Evolutionary conservation across 1,140 invertebrate species (phyloP), one percentile per base, ranked within the genome.

Genomic region (Drosophila nasuta): DNA sequence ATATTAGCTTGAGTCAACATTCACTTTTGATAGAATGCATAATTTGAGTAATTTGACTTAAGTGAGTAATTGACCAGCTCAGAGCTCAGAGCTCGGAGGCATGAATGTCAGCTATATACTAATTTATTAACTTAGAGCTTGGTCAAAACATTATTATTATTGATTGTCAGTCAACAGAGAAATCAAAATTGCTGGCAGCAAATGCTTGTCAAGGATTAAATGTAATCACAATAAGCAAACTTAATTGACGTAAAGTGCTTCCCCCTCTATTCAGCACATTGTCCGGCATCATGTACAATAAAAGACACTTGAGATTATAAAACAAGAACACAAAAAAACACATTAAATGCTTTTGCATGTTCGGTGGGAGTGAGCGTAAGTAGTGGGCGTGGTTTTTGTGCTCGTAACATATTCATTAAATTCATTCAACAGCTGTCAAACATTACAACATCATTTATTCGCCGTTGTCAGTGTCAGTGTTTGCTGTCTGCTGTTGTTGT

Each of bases 231-330:
- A 59, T 66, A 71, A 79, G 82, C 70, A 79, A 79, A 70, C 72
- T 82, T 82, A 87, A 86, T 79, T 86, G 72, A 30, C 54, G 17
- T 48, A 13, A 20, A 52, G 38, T 54, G 52, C 33, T 17, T 56
- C 35, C 30, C 11, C 41, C 13, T 43, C n/a, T n/a, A 25, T 4
- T 25, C 20, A 25, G 20, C 20, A 3, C 11, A 17, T 13, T 33
- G 30, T 10, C 13, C 52, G 35, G 28, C n/a, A n/a, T 8, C 30
- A 7, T 43, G 71, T 51, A 79, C 75, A 75, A 67, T 74, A 76
- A 76, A 83, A 73, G 48, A 67, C 79, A 82, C 79, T 86, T 79
- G 68, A 82, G 82, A 87, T 86, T 86, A 85, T 83, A 80, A 85
- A 86, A 38, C 7, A 85, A 72, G 81, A 79, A 86, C 70, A 69